Conservation (phyloP, 2,888 invertebrate species). For the Chloroclystis v-ata region DNA sequence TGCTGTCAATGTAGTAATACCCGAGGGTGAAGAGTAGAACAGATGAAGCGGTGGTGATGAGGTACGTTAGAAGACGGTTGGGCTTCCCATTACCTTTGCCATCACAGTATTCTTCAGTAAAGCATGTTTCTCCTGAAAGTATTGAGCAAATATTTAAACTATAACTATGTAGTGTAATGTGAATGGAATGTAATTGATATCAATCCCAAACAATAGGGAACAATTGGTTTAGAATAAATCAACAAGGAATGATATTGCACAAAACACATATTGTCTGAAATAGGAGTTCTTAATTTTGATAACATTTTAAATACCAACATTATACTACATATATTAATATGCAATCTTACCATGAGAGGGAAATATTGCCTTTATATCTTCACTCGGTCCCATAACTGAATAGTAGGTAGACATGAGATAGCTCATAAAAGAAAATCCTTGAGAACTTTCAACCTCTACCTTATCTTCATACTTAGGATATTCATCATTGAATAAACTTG, state of each 20-base stretch:
- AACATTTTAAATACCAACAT: too few species aligned
- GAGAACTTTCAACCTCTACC: conserved; percentile 34
- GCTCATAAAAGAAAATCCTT: conserved; percentile 55
- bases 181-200: not conserved
- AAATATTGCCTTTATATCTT: conserved; percentile 61
- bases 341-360: conserved; percentile 56
- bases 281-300: too few species aligned
- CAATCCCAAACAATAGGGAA: too few species aligned
- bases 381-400: conserved; percentile 53
- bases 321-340: too few species aligned
- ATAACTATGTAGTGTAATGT: not conserved
- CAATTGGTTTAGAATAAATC: too few species aligned
- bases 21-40: conserved; percentile 85
- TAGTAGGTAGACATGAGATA: conserved; percentile 54
- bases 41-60: conserved; percentile 83
- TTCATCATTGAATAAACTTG: conserved; percentile 48
- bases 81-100: conserved; percentile 51
- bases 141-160: not conserved
- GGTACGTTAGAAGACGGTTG: conserved; percentile 76
- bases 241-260: too few species aligned
- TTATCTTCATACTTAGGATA: conserved; percentile 34
- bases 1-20: conserved; percentile 87
- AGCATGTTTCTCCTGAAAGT: conserved; percentile 62
- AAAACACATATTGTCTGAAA: too few species aligned
- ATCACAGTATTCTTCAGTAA: conserved; percentile 63